Base-by-base conservation (phyloP, 2,888 invertebrate species). In the Sminthurinus aureus region DNA sequence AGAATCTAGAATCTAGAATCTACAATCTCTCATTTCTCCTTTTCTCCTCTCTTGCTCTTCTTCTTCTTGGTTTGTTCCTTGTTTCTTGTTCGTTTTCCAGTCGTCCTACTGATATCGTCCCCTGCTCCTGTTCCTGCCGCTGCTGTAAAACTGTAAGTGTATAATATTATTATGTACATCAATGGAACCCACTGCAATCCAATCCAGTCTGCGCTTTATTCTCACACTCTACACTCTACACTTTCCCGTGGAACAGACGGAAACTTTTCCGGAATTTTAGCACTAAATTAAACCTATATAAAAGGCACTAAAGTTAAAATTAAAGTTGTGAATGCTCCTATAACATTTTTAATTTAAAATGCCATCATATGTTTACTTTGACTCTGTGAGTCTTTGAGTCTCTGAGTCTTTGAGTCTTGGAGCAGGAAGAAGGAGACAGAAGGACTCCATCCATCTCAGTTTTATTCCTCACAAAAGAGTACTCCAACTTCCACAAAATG, bases 301-400 rank as follows among this genome's bases (percentile, higher is more conserved):
- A 71, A 80, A 71, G 78, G 71, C 15, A 71, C 50, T 80, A 71
- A 80, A 80, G 71, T 80, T 80, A 71, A 80, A 80, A 80, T 80
- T 80, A 80, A 80, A 80, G 22, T 73, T 80, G 22, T 71, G 20
- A 26, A 73, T 24, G 52, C 80, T 80, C 71, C 52, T 38, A 38
- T 71, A 67, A 80, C 71, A 80, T 71, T 80, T 80, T 80, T 80
- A 80, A 80, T 80, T 80, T 80, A 80, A 73, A 80, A 71, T 80
- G 71, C 20, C 12, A 80, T 80, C 80, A 80, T 80, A 80, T 80
- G 80, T 80, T 80, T 80, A 80, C 73, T 73, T 69, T 15, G 52
- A 51, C 38, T 20, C n/a, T n/a, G n/a, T n/a, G n/a, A n/a, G n/a
- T n/a, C n/a, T n/a, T n/a, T n/a, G n/a, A n/a, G n/a, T n/a, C n/a